Evolutionary conservation across 2,113 vertebrate genomes (phyloP).

Genomic region (Elaphurus davidianus): DNA sequence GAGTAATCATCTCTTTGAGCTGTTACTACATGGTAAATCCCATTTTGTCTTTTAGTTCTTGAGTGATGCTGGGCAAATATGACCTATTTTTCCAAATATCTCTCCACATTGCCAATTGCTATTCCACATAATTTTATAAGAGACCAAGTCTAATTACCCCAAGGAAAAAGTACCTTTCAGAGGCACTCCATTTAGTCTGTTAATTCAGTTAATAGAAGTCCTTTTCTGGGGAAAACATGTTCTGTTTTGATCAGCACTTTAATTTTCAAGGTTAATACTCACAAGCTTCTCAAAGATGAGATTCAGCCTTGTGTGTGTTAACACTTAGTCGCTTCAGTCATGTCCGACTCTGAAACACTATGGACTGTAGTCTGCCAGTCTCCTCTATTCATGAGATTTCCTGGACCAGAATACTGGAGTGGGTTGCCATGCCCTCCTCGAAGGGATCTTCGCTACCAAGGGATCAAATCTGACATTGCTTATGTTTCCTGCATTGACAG

Average conservation of each 20-base stretch:
- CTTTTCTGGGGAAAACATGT: not conserved
- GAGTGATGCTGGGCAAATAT: not conserved
- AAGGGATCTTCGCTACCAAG: not conserved
- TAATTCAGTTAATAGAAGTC: not conserved
- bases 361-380: not conserved
- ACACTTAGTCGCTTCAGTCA: fast-evolving
- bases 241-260: not conserved
- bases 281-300: not conserved
- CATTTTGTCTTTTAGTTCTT: not conserved
- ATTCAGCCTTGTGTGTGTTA: not conserved
- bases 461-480: not conserved
- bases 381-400: not conserved
- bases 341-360: not conserved
- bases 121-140: not conserved
- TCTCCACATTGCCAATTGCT: not conserved
- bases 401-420: not conserved
- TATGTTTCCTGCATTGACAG: not conserved
- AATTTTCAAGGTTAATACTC: not conserved
- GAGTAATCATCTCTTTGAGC: not conserved
- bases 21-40: not conserved
- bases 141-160: not conserved
- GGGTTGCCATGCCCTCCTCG: not conserved
- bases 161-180: not conserved
- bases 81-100: not conserved
- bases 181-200: not conserved